Conservation (phyloP, 2,888 invertebrate species). For the Harpalus rubripes region DNA sequence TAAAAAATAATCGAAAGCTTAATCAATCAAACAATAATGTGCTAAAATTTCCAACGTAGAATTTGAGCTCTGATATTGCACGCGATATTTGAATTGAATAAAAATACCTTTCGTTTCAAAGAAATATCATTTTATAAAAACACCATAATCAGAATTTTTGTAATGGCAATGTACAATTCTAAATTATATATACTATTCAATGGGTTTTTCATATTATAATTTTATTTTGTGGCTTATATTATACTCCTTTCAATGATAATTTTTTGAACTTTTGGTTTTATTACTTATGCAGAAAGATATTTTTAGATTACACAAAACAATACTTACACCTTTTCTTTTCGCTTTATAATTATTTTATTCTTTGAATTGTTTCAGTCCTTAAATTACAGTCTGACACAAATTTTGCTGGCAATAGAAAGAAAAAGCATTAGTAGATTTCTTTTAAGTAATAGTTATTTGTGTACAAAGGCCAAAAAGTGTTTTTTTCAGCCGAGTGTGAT, state of each 20-base stretch:
- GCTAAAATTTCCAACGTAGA: constrained; percentile 31
- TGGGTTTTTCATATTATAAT: background rate
- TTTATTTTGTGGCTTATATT: background rate
- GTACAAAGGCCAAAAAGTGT: too few species aligned
- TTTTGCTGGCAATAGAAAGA: too few species aligned
- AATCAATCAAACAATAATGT: constrained; percentile 52
- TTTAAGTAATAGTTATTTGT: too few species aligned
- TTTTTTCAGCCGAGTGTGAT: too few species aligned
- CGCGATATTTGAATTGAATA: constrained; percentile 33
- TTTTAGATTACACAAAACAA: background rate
- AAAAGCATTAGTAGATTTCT: too few species aligned
- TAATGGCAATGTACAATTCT: background rate
- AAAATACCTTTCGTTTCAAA: constrained; percentile 15
- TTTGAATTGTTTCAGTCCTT: too few species aligned
- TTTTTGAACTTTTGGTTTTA: background rate
- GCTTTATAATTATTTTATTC: too few species aligned
- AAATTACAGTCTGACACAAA: too few species aligned
- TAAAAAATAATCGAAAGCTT: constrained; percentile 41
- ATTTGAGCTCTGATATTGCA: constrained; percentile 27
- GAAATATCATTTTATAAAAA: constrained; percentile 1
- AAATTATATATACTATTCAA: background rate
- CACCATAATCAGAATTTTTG: background rate
- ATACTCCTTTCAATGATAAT: background rate
- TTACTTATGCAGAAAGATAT: background rate
- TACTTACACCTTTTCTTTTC: background rate